Percentiles rank a stretch among this genome's conserved stretches.
Evolutionary conservation across 2,797 vertebrate species (phyloP).

Genomic region (Furcifer pardalis): DNA sequence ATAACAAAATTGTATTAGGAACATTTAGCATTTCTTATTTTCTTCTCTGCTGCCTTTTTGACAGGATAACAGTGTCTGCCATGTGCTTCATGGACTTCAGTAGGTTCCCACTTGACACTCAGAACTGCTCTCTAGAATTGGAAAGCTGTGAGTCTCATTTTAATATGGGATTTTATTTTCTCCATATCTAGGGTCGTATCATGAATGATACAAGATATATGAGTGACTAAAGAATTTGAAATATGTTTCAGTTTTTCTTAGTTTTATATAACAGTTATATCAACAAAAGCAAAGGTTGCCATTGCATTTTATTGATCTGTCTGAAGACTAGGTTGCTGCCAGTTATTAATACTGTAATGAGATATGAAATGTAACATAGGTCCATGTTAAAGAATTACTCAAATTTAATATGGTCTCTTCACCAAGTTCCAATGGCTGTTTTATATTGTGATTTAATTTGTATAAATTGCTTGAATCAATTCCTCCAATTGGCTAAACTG

Average conservation of each 20-base stretch:
- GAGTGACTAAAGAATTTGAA: background rate
- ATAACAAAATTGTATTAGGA: background rate
- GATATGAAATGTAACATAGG: background rate
- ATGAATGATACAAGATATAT: background rate
- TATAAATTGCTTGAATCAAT: background rate
- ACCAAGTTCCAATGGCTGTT: background rate
- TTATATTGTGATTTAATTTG: background rate
- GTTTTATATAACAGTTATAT: background rate
- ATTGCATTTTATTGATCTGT: background rate
- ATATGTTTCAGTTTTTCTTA: background rate
- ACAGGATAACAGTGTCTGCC: slow-evolving; percentile 90
- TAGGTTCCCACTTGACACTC: slow-evolving; percentile 92
- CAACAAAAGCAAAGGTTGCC: background rate
- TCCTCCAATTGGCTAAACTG: background rate
- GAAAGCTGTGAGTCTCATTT: slow-evolving; percentile 91
- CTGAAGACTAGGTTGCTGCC: background rate
- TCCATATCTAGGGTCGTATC: background rate
- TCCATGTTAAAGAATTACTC: background rate
- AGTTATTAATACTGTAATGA: background rate
- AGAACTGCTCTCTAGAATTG: slow-evolving; percentile 92
- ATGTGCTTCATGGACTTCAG: slow-evolving; percentile 96
- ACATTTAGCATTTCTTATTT: background rate
- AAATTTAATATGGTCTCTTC: background rate
- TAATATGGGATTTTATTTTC: background rate
- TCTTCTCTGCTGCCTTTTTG: slow-evolving; percentile 55